Percentiles rank a stretch among this genome's conserved stretches.
Conservation (phyloP, 2,113 vertebrate species). For the Lepidothrix coronata region DNA sequence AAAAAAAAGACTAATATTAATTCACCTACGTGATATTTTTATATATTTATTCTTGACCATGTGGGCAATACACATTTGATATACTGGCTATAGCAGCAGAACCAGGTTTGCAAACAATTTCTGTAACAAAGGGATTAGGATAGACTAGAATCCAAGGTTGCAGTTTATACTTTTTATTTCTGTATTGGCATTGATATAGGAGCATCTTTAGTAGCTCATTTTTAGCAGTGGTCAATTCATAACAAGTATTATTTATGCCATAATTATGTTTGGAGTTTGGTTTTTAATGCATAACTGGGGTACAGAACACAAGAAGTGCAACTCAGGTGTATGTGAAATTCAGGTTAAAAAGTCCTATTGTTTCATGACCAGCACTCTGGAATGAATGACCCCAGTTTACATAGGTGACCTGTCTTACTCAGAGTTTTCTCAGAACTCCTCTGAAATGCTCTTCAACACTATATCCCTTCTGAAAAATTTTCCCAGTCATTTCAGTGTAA, state of each 20-base stretch:
- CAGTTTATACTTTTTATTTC: not conserved
- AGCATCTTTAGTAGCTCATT: not conserved
- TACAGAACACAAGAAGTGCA: not conserved
- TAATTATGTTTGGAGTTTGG: not conserved
- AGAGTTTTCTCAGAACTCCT: not conserved
- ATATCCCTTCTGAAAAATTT: not conserved
- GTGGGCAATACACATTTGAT: not conserved
- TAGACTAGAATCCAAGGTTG: not conserved
- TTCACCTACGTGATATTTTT: not conserved
- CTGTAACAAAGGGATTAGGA: not conserved
- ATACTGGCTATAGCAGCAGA: not conserved
- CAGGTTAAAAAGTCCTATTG: not conserved
- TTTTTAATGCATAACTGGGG: not conserved
- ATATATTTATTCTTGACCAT: not conserved
- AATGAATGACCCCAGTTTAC: not conserved
- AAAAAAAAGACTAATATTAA: not conserved
- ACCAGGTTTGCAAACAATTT: not conserved
- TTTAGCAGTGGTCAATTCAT: not conserved
- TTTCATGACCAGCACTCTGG: not conserved
- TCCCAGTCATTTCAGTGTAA: not conserved
- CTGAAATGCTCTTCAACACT: not conserved
- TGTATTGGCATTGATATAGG: not conserved
- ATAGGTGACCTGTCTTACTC: not conserved
- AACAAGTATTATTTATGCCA: not conserved
- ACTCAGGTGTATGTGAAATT: not conserved